phyloP scores from a whole-genome alignment of 2,888 invertebrate species.

The Agrotis puta region DNA sequence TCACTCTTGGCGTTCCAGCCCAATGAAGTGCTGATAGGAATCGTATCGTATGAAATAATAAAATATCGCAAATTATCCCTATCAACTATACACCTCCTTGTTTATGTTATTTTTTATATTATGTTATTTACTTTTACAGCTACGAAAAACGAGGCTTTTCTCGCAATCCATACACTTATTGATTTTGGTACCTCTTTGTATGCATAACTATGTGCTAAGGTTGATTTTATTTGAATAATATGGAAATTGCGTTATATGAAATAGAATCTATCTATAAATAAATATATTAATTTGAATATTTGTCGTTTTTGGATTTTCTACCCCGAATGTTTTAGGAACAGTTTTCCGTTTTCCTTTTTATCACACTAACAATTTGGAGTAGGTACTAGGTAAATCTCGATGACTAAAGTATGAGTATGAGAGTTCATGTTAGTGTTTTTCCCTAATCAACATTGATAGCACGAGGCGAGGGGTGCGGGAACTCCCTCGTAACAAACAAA shows the following conservation, averaged over 20 bases:
- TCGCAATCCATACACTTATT: constrained; percentile 39
- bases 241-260: constrained; percentile 27
- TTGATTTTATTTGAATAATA: constrained; percentile 47
- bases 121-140: constrained; percentile 27
- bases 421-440: constrained; percentile 1
- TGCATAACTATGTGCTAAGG: constrained; percentile 15
- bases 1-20: constrained; percentile 59
- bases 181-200: constrained; percentile 34
- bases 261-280: constrained; percentile 22
- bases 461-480: background rate
- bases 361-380: background rate
- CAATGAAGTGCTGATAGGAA: constrained; percentile 64
- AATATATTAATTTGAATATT: constrained; percentile 43
- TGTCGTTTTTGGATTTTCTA: constrained; percentile 18
- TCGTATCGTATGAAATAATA: constrained; percentile 51
- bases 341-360: constrained; percentile 12
- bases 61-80: constrained; percentile 35
- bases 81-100: constrained; percentile 20
- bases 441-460: background rate
- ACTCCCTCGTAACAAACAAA: background rate
- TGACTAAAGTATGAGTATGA: background rate
- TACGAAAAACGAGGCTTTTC: constrained; percentile 33
- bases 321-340: constrained; percentile 14
- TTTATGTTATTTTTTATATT: constrained; percentile 14
- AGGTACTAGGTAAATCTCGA: no score